Conservation (phyloP, 2,888 invertebrate species). For the Stomorhina lunata region DNA sequence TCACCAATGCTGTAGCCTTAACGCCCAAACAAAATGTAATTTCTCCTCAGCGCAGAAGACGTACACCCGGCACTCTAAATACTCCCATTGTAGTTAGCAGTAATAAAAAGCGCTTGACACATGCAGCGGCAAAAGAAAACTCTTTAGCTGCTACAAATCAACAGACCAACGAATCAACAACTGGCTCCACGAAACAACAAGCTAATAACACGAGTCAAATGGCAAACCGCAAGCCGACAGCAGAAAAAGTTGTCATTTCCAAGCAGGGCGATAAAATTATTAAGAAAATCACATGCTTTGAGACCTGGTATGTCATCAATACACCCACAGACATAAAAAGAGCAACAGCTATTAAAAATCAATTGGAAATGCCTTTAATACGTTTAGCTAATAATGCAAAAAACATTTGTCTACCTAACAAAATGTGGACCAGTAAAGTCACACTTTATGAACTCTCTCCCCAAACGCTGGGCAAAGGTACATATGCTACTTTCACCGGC, state of each 20-base stretch:
- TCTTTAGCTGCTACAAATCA: conserved; percentile 65
- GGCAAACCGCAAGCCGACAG: conserved; percentile 69
- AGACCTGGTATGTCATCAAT: conserved; percentile 80
- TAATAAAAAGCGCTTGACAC: conserved; percentile 49
- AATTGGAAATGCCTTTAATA: conserved; percentile 76
- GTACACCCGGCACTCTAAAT: background rate
- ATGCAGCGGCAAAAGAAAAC: conserved; percentile 66
- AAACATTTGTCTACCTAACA: conserved; percentile 74
- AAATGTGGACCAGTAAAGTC: conserved; percentile 77
- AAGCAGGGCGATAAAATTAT: conserved; percentile 78
- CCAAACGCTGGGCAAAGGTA: conserved; percentile 70
- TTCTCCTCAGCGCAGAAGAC: conserved; percentile 46
- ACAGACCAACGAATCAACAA: conserved; percentile 45
- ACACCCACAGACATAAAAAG: conserved; percentile 69
- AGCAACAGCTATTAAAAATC: conserved; percentile 71
- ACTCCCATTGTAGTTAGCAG: conserved; percentile 44
- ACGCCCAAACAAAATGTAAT: conserved; percentile 21
- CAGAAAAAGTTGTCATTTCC: conserved; percentile 76
- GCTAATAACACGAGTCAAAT: conserved; percentile 3
- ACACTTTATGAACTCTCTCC: conserved; percentile 76
- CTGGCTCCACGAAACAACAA: conserved; percentile 17
- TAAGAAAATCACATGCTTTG: conserved; percentile 80
- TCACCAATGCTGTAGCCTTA: conserved; percentile 10
- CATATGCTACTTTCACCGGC: conserved; percentile 75
- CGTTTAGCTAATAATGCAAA: conserved; percentile 76